Conservation (phyloP, 2,888 invertebrate genomes). For the Ophonus ardosiacus region DNA sequence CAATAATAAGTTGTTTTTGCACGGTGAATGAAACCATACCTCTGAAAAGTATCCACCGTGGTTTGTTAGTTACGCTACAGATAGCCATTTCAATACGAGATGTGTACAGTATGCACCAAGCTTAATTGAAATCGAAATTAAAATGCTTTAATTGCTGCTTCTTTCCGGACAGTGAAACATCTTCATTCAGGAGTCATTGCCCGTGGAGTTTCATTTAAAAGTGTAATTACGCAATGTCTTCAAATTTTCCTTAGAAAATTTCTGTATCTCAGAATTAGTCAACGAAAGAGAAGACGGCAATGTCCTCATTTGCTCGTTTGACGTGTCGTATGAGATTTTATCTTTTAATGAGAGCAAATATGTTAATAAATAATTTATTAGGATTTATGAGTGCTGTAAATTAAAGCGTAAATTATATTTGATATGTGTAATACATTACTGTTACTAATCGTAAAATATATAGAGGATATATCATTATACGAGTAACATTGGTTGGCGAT, state of each 20-base stretch:
- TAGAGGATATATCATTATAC: not conserved
- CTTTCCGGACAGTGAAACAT: conserved; percentile 39
- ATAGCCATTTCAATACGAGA: conserved; percentile 20
- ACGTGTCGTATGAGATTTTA: conserved; percentile 20
- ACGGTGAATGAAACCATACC: not conserved
- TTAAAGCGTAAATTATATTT: not conserved
- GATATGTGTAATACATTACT: not conserved
- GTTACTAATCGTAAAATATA: not conserved
- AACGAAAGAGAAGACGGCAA: not conserved
- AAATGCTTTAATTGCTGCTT: conserved; percentile 48
- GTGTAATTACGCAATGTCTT: conserved; percentile 34
- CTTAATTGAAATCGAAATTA: conserved; percentile 46
- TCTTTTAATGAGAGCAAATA: conserved; percentile 22
- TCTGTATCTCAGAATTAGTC: not conserved
- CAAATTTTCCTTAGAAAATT: conserved; percentile 37
- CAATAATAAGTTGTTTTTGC: not conserved
- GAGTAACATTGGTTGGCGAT: not conserved
- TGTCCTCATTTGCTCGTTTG: not conserved
- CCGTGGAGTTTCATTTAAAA: conserved; percentile 36
- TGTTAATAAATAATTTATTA: not conserved
- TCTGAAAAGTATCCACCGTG: not conserved
- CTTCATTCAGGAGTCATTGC: conserved; percentile 47
- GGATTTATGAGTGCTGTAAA: not conserved
- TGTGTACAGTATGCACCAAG: conserved; percentile 21
- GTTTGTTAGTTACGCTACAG: conserved; percentile 24